Percentiles rank a stretch among this genome's conserved stretches.
These are phyloP conservation scores for Oryzaephilus surinamensis DNA, from an alignment of 1,140 invertebrate species.

Conservation along the genomic window DNA sequence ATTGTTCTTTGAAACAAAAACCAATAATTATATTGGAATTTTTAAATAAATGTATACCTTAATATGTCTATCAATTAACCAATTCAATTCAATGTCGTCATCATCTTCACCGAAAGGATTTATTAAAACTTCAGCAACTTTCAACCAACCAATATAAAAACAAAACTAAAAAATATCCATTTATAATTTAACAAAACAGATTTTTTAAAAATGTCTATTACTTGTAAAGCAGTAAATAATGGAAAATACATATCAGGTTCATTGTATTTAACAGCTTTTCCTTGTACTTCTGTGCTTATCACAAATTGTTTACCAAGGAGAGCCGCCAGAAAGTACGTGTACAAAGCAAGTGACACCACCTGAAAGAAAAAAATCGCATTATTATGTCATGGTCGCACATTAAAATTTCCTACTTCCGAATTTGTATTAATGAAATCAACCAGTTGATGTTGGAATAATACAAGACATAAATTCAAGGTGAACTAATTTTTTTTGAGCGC, in stretches of 20 bases:
- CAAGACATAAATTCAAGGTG: too few relatives aligned
- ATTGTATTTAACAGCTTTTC: conserved; percentile 49
- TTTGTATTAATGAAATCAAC: too few relatives aligned
- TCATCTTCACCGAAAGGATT: conserved; percentile 93
- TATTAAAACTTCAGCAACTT: conserved; percentile 85
- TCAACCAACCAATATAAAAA: conserved; percentile 94
- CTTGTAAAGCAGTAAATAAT: conserved; percentile 82
- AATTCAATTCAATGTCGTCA: conserved; percentile 86
- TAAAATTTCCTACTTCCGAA: too few relatives aligned
- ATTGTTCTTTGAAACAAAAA: too few relatives aligned
- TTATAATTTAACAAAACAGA: conserved; percentile 17
- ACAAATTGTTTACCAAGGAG: conserved; percentile 76
- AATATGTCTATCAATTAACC: conserved; percentile 80
- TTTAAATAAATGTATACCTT: too few relatives aligned
- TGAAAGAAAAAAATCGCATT: conserved; percentile 46
- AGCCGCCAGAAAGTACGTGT: conserved; percentile 84
- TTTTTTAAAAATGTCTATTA: conserved; percentile 31
- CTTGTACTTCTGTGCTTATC: conserved; percentile 35
- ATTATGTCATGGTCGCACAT: too few relatives aligned
- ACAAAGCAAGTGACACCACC: conserved; percentile 85
- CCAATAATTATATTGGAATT: too few relatives aligned
- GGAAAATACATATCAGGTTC: conserved; percentile 85
- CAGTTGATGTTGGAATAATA: too few relatives aligned
- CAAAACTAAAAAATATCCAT: conserved; percentile 71
- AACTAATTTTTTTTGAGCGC: too few relatives aligned